Base-by-base conservation (phyloP, 2,888 invertebrate genomes). In the Molanna angustata region DNA sequence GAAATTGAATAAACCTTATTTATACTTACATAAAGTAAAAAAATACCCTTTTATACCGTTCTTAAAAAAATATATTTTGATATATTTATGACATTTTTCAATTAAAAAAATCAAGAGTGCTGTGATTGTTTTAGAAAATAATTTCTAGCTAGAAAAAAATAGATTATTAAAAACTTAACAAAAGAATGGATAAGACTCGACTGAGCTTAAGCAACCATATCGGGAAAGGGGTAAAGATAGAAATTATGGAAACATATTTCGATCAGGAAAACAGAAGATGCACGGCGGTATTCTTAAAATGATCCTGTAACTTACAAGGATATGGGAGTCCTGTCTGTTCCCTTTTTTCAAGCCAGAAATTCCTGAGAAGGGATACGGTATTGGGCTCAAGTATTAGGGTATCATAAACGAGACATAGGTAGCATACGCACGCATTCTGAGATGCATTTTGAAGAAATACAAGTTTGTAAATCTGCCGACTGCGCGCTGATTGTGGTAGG, bases 321-420 rank as follows among this genome's bases (percentile, higher is more conserved):
- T 49, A 37, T 27, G 16, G 32, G 48, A 48, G 45, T 49, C 58
- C 54, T 35, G 51, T 44, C 33, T 46, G 41, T 32, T 58, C 55
- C 58, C 56, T 47, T 56, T 56, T 49, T 47, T 43, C 31, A n/a
- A 49, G n/a, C 22, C 39, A 45, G 44, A 48, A 42, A 27, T 43
- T 51, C 44, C 56, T 35, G 58, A 58, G 59, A 59, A 56, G 59
- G 59, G 59, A 59, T 59, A 54, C 49, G 49, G 46, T 51, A 45
- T 44, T 59, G 59, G 59, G 59, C 59, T 54, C 54, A 22, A 52
- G 18, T 56, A 56, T 45, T 47, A 56, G 59, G 59, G 50, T 48
- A 52, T 22, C 49, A 56, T 32, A 22, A 47, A 3, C 14, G 45
- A 47, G 51, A 53, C 51, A 35, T 19, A 33, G 19, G 2, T 19